Percentiles rank a stretch among this genome's conserved stretches.
Conservation (phyloP, 2,888 invertebrate genomes). For the Hydropsyche betteni region DNA sequence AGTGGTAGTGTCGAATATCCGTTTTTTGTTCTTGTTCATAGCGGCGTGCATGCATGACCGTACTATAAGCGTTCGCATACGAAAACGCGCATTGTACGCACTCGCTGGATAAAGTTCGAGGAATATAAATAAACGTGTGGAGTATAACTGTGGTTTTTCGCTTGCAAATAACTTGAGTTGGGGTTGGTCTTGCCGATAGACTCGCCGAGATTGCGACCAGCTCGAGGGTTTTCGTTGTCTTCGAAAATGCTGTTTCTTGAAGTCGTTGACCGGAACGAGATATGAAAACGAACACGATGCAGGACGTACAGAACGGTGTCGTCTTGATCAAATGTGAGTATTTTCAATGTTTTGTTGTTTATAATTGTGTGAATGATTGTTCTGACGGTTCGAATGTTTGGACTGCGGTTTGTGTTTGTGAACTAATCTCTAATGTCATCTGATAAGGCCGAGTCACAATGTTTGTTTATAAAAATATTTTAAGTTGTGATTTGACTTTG, state of each 20-base stretch:
- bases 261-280: constrained; percentile 14
- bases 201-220: neutral
- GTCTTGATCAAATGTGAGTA: constrained; percentile 79
- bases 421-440: too few relatives aligned
- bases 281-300: constrained; percentile 72
- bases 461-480: too few relatives aligned
- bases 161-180: too few relatives aligned
- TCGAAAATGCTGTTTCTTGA: constrained; percentile 19
- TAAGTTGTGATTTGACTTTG: too few relatives aligned
- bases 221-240: constrained; percentile 1
- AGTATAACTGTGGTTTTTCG: neutral
- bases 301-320: constrained; percentile 76
- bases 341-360: constrained; percentile 16
- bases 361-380: too few relatives aligned
- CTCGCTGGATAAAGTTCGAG: neutral
- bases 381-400: too few relatives aligned
- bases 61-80: too few relatives aligned
- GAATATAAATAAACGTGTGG: neutral
- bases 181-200: neutral
- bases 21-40: constrained; percentile 49
- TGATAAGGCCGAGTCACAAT: too few relatives aligned
- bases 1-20: constrained; percentile 44
- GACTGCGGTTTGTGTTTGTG: too few relatives aligned
- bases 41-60: constrained; percentile 46
- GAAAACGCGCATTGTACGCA: constrained; percentile 14